Base-by-base conservation (phyloP, 2,888 invertebrate genomes). In the Apotomis betuletana region DNA sequence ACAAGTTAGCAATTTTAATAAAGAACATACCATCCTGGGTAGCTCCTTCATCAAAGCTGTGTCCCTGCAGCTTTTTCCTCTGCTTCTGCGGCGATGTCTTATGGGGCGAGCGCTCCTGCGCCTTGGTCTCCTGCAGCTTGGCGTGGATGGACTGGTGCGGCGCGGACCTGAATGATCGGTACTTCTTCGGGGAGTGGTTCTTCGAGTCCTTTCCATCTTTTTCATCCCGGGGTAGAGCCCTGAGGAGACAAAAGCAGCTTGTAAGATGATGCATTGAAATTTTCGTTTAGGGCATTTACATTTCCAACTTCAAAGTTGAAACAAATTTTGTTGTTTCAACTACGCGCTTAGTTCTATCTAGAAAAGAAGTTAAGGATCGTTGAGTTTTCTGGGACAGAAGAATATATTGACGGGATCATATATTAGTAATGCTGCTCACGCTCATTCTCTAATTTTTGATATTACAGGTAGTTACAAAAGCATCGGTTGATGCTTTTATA, bases 171-270 rank as follows among this genome's bases (percentile, higher is more conserved):
- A 94, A 94, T 36, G 93, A 93, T 46, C 92, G 89, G 83, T 94
- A 94, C 86, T 96, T 95, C 84, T 96, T 95, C 63, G 96, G 96
- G 54, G 96, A 96, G 73, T 87, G 88, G 54, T 95, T 95, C 90
- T 96, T 97, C 78, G 96, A 96, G 83, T 96, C 97, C 89, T 97
- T 97, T 80, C 96, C 96, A 77, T 97, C 97, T 84, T 97, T 97
- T 84, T 97, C 97, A 85, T 97, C 97, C 82, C 97, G 96, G 74
- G 97, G 96, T 77, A 97, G 95, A 67, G 96, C 96, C 93, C 97
- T 97, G 88, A 3, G 74, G 77, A 72, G 52, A 54, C 58, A 73
- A 63, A 57, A 36, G 5, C 44, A 38, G 6, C 41, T 41, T 41
- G 5, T 41, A 3, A 41, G 41, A 41, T 41, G 41, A 41, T 38